Evolutionary conservation across 2,797 vertebrate genomes (phyloP), one percentile per base, ranked within the genome.

Genomic region (Dallia pectoralis): DNA sequence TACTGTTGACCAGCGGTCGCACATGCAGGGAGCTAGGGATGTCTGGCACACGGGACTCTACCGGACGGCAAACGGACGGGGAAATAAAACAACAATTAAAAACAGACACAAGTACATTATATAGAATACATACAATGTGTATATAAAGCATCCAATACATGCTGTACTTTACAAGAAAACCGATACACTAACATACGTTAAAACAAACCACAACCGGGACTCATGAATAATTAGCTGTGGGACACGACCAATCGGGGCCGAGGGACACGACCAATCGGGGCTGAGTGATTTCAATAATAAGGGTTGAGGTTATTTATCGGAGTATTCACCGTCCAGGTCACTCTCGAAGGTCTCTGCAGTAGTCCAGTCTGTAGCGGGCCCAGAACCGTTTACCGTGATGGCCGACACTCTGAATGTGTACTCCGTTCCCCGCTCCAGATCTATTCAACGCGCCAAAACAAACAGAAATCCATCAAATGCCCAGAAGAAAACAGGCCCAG

Each of bases 1-100:
- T 99, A 75, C 96, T 98, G 82, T 95, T 99, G 75, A 98, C 94
- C 44, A 99, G 93, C 0, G 98, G 94, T 0, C 98, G 96, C 47
- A 99, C 96, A 0, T 99, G 98, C 33, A 99, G 93, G 0, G 98
- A 99, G 77, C 97, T 99, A 1, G 98, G 98, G 68, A 97, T 94
- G 77, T 99, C 96, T 0, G 98, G 98, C 51, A 99, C 98, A 0
- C 94, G 94, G 0, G 93, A 95, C 87, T 99, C 97, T 99, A 90
- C 36, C 1, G 19, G 36, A 14, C 19, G 16, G 67, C 4, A 44
- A 63, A 3, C 68, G 3, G 19, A 22, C 36, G n/a, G 15, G 32
- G 14, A 3, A 3, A 22, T 53, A 19, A 53, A 53, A 69, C 65
- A 74, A n/a, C 65, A 69, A 1, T 51, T 19, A 73, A 30, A 15